These are phyloP conservation scores for Chloromyia formosa DNA, from an alignment of 2,888 invertebrate species.

Conservation along the genomic window DNA sequence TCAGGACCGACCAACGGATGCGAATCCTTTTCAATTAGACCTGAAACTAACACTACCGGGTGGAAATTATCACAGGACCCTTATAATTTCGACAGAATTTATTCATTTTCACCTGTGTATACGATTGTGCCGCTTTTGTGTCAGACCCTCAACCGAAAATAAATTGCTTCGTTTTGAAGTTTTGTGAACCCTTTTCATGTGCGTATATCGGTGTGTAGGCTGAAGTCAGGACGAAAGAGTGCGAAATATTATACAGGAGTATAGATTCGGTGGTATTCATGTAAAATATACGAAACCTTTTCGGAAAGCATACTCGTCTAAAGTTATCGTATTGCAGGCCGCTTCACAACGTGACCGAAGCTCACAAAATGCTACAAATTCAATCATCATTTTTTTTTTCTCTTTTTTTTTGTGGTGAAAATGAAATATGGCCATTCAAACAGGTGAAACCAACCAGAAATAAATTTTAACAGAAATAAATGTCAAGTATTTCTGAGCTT, in stretches of 20 bases:
- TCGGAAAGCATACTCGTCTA: background rate
- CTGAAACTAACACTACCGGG: background rate
- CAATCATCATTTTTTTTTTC: background rate
- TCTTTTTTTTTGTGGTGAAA: background rate
- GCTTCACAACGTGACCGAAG: no score
- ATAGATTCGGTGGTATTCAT: background rate
- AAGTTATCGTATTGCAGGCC: no score
- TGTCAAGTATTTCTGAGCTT: no score
- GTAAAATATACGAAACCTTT: conserved; percentile 1
- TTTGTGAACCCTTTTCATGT: background rate
- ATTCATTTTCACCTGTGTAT: conserved; percentile 14
- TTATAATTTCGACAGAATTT: background rate
- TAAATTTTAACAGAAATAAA: background rate
- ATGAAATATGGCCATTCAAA: conserved; percentile 6
- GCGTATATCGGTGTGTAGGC: background rate
- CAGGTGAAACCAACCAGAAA: conserved; percentile 9
- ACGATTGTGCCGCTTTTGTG: background rate
- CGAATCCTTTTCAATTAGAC: conserved; percentile 10
- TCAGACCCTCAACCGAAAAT: background rate
- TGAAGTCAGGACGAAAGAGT: no score
- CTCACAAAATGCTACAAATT: no score
- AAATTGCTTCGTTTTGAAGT: conserved; percentile 6
- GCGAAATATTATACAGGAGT: background rate
- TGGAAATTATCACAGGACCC: conserved; percentile 1
- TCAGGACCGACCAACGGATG: background rate